These are phyloP conservation scores for Heteromurus nitidus DNA, from an alignment of 2,888 invertebrate species.

Conservation along the genomic window DNA sequence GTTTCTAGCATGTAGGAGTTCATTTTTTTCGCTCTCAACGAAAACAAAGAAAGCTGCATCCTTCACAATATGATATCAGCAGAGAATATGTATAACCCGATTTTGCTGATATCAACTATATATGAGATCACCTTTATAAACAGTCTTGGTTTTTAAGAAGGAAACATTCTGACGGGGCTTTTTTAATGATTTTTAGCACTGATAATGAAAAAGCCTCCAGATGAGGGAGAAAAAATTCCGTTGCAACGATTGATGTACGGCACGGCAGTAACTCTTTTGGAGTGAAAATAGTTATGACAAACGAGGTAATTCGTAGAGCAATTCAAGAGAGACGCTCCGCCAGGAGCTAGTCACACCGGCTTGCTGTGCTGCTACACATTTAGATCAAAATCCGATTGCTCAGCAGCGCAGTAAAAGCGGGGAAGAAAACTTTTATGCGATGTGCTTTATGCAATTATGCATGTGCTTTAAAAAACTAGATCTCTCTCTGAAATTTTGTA, in stretches of 20 bases:
- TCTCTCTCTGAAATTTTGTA: not conserved
- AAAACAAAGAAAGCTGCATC: not conserved
- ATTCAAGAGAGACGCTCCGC: conserved; percentile 17
- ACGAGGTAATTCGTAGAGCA: conserved; percentile 30
- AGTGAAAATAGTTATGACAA: conserved; percentile 6
- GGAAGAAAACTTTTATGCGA: not conserved
- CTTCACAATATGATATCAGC: not conserved
- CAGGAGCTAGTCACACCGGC: conserved; percentile 41
- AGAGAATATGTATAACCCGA: not conserved
- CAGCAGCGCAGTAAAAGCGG: too few relatives aligned
- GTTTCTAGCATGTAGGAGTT: conserved; percentile 2
- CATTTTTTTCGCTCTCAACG: not conserved
- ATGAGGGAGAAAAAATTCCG: not conserved
- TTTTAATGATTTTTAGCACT: conserved; percentile 29
- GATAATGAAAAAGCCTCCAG: conserved; percentile 33
- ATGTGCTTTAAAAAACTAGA: conserved; percentile 5
- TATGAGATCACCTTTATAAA: conserved; percentile 27
- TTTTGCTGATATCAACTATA: conserved; percentile 30
- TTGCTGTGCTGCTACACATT: conserved; percentile 8
- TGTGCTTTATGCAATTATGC: conserved; percentile 12
- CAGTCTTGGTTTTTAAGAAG: not conserved
- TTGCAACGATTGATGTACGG: not conserved
- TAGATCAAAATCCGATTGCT: conserved; percentile 22
- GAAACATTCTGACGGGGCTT: conserved; percentile 9
- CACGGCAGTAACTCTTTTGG: not conserved